Evolutionary conservation across 1,140 invertebrate species (phyloP).

Genomic region (Heliothis subflexa): DNA sequence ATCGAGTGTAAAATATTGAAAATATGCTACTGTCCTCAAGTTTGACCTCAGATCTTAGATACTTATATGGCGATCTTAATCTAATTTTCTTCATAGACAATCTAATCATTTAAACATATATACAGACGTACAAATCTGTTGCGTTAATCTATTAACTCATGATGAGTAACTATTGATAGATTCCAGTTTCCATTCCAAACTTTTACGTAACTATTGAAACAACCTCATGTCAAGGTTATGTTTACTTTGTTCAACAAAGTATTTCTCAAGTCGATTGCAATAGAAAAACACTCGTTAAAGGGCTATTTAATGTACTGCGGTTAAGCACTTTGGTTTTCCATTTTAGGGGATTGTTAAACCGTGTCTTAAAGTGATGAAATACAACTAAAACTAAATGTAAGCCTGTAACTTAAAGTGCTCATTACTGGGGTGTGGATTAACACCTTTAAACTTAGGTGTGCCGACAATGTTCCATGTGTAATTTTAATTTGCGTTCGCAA

Average conservation of each 20-base stretch:
- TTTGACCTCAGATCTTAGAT: too few species aligned
- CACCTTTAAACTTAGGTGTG: neutral
- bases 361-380: neutral
- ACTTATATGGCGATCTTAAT: neutral
- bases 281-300: neutral
- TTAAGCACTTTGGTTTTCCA: neutral
- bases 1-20: too few species aligned
- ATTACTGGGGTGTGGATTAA: neutral
- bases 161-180: constrained; percentile 19
- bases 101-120: neutral
- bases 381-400: neutral
- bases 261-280: constrained; percentile 2
- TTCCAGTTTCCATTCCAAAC: constrained; percentile 19
- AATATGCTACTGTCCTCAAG: too few species aligned
- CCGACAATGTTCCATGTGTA: neutral
- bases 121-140: neutral
- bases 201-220: constrained; percentile 35
- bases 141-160: constrained; percentile 13
- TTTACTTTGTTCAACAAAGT: constrained; percentile 20
- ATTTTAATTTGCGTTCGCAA: neutral
- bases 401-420: too few species aligned
- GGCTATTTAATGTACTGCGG: neutral
- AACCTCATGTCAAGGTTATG: constrained; percentile 40
- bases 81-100: neutral
- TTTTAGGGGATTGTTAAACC: neutral